These are phyloP conservation scores for Siniperca obscura DNA, from an alignment of 2,797 vertebrate genomes.

Conservation along the genomic window DNA sequence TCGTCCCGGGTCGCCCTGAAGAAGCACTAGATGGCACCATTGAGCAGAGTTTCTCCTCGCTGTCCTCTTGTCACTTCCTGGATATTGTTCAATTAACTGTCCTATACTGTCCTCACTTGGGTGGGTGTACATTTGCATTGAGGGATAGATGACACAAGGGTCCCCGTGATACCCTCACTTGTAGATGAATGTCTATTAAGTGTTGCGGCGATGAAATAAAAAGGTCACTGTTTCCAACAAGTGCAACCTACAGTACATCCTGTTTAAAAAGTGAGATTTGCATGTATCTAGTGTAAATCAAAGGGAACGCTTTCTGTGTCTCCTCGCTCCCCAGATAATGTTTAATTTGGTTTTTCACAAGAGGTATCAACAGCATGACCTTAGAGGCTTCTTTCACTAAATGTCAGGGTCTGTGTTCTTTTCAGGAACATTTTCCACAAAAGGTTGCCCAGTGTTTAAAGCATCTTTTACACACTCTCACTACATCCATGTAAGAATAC, in stretches of 20 bases:
- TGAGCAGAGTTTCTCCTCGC: slow-evolving; percentile 79
- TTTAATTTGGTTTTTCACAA: slow-evolving; percentile 70
- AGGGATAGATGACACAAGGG: slow-evolving; percentile 68
- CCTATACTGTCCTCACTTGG: slow-evolving; percentile 69
- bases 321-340: slow-evolving; percentile 60
- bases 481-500: slow-evolving; percentile 18
- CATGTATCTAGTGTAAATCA: slow-evolving; percentile 73
- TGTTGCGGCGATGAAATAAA: slow-evolving; percentile 59
- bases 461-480: slow-evolving; percentile 16
- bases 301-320: slow-evolving; percentile 62
- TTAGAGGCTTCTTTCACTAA: slow-evolving; percentile 69
- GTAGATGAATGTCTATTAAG: slow-evolving; percentile 66
- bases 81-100: slow-evolving; percentile 79
- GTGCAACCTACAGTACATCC: slow-evolving; percentile 51
- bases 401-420: slow-evolving; percentile 75
- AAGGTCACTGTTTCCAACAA: slow-evolving; percentile 72
- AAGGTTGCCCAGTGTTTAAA: slow-evolving; percentile 52
- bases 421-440: slow-evolving; percentile 63
- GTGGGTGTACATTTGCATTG: slow-evolving; percentile 68
- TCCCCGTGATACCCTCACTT: slow-evolving; percentile 64
- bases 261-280: slow-evolving; percentile 75
- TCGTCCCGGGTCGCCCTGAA: background rate
- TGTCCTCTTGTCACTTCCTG: slow-evolving; percentile 59
- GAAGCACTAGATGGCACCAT: slow-evolving; percentile 86
- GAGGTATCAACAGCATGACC: slow-evolving; percentile 69